Percentiles rank a stretch among this genome's conserved stretches.
phyloP scores from a whole-genome alignment of 2,113 vertebrate genomes.

The Oenanthe melanoleuca region DNA sequence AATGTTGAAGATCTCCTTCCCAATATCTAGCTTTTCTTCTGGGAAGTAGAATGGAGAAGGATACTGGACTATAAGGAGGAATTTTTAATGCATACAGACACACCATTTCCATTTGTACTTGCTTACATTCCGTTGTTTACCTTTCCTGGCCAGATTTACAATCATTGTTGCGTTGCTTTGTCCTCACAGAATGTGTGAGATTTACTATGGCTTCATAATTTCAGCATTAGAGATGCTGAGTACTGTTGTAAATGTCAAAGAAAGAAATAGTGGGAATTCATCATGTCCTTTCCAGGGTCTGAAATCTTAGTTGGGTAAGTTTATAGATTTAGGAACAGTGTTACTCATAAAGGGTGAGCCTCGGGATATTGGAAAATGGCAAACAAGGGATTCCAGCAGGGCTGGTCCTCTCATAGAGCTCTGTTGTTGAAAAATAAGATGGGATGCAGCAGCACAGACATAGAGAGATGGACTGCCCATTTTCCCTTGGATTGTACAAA shows the following conservation, averaged over 20 bases:
- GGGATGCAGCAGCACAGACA: background rate
- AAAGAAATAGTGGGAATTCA: background rate
- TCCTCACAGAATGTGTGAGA: background rate
- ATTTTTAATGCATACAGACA: background rate
- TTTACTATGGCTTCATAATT: constrained; percentile 14
- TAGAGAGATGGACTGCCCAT: background rate
- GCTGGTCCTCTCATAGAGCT: background rate
- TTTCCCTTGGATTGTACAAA: background rate
- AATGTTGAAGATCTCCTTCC: background rate
- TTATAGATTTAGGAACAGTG: background rate
- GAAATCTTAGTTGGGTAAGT: background rate
- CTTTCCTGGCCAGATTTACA: background rate
- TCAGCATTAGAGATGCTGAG: background rate
- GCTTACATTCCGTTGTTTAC: background rate
- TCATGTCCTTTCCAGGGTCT: background rate
- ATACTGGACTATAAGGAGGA: background rate
- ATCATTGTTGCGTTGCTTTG: background rate
- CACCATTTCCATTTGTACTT: background rate
- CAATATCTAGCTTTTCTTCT: background rate
- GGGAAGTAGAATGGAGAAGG: background rate
- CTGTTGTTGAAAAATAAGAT: background rate
- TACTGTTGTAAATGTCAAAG: background rate
- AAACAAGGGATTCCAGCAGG: background rate
- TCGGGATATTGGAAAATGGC: background rate
- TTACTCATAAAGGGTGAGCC: background rate